Evolutionary conservation across 1,140 invertebrate genomes (phyloP).

Genomic region (Agrilus planipennis): DNA sequence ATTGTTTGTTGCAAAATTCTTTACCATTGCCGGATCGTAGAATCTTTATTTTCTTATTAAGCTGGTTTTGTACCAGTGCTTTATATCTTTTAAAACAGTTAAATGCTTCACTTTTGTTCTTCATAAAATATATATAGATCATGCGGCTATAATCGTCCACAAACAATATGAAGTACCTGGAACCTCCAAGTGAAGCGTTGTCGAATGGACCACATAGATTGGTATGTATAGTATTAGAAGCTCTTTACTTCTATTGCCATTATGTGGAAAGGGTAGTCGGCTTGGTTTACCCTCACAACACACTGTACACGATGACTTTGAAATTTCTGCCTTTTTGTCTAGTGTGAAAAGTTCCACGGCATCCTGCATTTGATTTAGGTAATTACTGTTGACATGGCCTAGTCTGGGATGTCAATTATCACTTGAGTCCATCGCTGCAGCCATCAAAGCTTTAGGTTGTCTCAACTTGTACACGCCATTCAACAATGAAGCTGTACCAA

Average conservation of each 20-base stretch:
- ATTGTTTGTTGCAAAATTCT: constrained; percentile 22
- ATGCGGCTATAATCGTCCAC: constrained; percentile 30
- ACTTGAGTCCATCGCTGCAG: constrained; percentile 3
- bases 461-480: background rate
- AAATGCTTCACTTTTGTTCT: constrained; percentile 19
- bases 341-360: background rate
- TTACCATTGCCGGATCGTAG: constrained; percentile 15
- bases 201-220: constrained; percentile 19
- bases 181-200: constrained; percentile 12
- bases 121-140: constrained; percentile 18
- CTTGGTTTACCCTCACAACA: constrained; percentile 28
- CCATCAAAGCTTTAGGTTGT: background rate
- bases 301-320: constrained; percentile 6
- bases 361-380: background rate
- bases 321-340: background rate
- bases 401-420: background rate
- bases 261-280: constrained; percentile 19
- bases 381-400: constrained; percentile 13
- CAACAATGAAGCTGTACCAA: background rate
- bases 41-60: constrained; percentile 24
- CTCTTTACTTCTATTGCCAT: constrained; percentile 13
- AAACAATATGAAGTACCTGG: constrained; percentile 26
- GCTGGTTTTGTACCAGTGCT: constrained; percentile 22
- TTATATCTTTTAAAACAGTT: constrained; percentile 3
- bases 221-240: constrained; percentile 13